phyloP scores from a whole-genome alignment of 1,140 invertebrate genomes.

The Drosophila seguyi region DNA sequence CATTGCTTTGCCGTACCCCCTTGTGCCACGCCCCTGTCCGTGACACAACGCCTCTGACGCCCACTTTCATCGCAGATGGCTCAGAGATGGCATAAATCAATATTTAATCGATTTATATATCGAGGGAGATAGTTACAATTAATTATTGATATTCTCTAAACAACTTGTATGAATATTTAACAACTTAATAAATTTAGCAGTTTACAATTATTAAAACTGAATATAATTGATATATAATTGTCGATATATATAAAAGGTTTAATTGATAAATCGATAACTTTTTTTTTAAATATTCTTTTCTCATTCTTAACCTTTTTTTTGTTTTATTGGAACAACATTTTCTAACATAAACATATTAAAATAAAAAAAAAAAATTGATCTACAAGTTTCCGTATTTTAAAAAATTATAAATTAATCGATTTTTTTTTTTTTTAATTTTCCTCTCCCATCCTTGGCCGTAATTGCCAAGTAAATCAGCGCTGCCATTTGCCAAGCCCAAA shows the following conservation, averaged over 20 bases:
- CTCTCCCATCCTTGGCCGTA: conserved; percentile 48
- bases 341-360: no score
- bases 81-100: conserved; percentile 20
- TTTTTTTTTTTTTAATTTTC: no score
- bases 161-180: no score
- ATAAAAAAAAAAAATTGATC: no score
- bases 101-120: not conserved
- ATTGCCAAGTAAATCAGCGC: conserved; percentile 81
- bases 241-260: not conserved
- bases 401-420: not conserved
- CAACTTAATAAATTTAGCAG: no score
- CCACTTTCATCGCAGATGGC: conserved; percentile 32
- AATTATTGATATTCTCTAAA: no score
- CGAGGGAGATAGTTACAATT: not conserved
- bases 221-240: not conserved
- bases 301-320: not conserved
- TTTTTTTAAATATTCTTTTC: accelerated
- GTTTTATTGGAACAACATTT: no score
- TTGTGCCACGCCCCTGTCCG: conserved; percentile 34
- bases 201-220: not conserved
- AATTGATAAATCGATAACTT: not conserved
- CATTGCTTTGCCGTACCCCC: conserved; percentile 62
- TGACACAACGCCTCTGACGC: not conserved
- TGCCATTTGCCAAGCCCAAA: conserved; percentile 80
- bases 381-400: no score